Conservation (phyloP, 2,113 vertebrate genomes). For the Larimichthys crocea region DNA sequence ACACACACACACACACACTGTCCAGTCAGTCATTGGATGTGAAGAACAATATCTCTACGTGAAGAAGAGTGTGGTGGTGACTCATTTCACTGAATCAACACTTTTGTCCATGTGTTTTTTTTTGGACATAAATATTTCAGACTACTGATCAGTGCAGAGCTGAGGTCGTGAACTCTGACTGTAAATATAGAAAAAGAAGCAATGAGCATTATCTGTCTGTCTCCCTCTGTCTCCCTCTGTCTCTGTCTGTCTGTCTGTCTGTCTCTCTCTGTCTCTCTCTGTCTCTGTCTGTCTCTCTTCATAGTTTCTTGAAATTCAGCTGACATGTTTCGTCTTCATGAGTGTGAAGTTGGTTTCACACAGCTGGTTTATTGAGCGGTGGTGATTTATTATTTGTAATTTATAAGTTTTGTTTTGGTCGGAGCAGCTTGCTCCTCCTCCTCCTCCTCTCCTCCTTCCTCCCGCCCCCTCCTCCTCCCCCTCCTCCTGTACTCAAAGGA, state of each 20-base stretch:
- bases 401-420: constrained; percentile 18
- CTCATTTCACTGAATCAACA: constrained; percentile 25
- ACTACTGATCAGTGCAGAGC: constrained; percentile 72
- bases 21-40: constrained; percentile 44
- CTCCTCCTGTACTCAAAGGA: neutral
- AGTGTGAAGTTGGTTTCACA: constrained; percentile 37
- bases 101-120: constrained; percentile 39
- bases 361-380: constrained; percentile 27
- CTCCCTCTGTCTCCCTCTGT: neutral
- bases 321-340: constrained; percentile 34
- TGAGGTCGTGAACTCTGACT: constrained; percentile 42
- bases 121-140: constrained; percentile 52
- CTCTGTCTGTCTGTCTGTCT: neutral
- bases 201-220: constrained; percentile 30
- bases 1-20: constrained; percentile 1
- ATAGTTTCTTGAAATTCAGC: constrained; percentile 47
- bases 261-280: constrained; percentile 9
- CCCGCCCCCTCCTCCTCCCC: neutral
- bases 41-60: neutral
- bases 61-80: neutral
- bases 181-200: constrained; percentile 62
- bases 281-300: constrained; percentile 16
- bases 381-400: constrained; percentile 40
- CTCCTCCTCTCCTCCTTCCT: no score
- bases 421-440: constrained; percentile 14